Conservation (phyloP, 2,888 invertebrate species). For the Nomada goodeniana region DNA sequence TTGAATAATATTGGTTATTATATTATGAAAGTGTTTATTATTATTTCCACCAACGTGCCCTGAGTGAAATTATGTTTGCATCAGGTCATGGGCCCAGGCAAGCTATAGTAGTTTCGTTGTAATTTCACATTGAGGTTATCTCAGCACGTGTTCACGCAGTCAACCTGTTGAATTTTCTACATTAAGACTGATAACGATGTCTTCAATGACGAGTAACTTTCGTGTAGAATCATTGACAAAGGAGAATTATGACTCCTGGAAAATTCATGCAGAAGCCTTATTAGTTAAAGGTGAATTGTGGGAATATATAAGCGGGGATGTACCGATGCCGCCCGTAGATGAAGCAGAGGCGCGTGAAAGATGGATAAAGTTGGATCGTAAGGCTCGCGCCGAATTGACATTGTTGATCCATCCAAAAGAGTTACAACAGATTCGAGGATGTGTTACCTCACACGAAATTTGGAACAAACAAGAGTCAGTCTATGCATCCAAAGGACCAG, state of each 20-base stretch:
- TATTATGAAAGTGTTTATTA: too few species aligned
- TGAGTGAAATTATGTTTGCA: neutral
- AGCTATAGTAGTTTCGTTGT: too few species aligned
- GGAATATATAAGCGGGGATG: neutral
- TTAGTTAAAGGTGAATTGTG: neutral
- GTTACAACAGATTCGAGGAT: neutral
- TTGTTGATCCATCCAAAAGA: too few species aligned
- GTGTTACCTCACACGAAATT: neutral
- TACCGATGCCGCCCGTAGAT: too few species aligned
- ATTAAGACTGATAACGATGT: neutral
- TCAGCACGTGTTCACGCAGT: neutral
- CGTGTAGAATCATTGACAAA: neutral
- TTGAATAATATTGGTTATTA: too few species aligned
- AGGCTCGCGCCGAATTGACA: too few species aligned
- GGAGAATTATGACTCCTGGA: neutral
- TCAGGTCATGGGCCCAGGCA: neutral
- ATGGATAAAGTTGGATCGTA: too few species aligned
- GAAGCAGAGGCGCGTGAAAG: too few species aligned
- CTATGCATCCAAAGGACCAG: neutral
- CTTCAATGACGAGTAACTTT: too few species aligned
- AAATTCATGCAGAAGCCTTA: neutral
- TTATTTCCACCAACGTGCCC: too few species aligned
- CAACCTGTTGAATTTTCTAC: neutral
- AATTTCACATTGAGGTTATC: neutral
- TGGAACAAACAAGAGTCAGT: neutral